Conservation (phyloP, 2,888 invertebrate species). For the Esperia sulphurella region DNA sequence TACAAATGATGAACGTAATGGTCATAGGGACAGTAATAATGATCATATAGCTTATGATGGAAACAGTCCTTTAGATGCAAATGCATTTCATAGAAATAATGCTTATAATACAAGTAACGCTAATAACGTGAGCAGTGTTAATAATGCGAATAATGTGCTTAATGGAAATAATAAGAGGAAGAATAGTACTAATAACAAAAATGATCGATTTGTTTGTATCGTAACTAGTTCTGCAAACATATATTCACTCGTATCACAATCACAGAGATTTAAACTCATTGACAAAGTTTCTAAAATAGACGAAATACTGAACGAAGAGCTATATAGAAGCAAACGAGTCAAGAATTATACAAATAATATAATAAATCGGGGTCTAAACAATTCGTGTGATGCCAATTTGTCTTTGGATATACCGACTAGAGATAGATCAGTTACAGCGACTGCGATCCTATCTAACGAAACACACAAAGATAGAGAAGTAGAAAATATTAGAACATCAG, state of each 20-base stretch:
- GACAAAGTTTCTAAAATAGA: background rate
- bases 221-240: background rate
- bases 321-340: conserved; percentile 38
- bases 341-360: conserved; percentile 40
- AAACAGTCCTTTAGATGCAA: too few species aligned
- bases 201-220: too few species aligned
- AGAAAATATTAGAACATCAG: background rate
- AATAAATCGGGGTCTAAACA: conserved; percentile 23
- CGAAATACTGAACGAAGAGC: conserved; percentile 26
- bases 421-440: conserved; percentile 50
- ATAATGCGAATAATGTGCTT: too few species aligned
- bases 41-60: too few species aligned
- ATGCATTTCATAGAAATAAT: too few species aligned
- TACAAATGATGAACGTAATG: too few species aligned
- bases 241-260: background rate
- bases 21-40: too few species aligned
- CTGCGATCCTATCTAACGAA: conserved; percentile 33
- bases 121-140: too few species aligned
- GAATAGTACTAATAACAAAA: too few species aligned
- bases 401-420: conserved; percentile 47
- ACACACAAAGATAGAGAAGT: conserved; percentile 3
- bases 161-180: too few species aligned
- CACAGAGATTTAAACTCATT: background rate
- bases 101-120: too few species aligned
- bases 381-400: conserved; percentile 34